These are phyloP conservation scores for Drosophila buzzatii DNA, from an alignment of 2,888 invertebrate genomes.

Conservation along the genomic window DNA sequence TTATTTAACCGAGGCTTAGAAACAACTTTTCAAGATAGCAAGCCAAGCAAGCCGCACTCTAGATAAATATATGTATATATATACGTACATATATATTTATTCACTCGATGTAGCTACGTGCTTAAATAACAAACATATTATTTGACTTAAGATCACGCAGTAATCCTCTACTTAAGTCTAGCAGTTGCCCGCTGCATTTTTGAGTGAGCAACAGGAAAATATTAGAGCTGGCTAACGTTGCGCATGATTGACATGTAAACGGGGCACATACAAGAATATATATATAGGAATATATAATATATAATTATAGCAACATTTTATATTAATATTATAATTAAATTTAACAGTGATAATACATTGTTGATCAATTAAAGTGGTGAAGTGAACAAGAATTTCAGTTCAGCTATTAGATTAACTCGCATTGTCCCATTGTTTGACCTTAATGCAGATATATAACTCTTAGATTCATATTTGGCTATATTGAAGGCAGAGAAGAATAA, in stretches of 20 bases:
- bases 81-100: conserved; percentile 4
- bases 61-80: background rate
- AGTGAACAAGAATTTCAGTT: too few relatives aligned
- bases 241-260: background rate
- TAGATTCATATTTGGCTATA: too few relatives aligned
- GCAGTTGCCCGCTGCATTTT: background rate
- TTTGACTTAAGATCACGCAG: background rate
- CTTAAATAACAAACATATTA: conserved; percentile 1
- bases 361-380: too few relatives aligned
- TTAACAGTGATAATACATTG: too few relatives aligned
- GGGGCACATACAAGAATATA: too few relatives aligned
- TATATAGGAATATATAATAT: too few relatives aligned
- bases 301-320: too few relatives aligned
- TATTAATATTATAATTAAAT: too few relatives aligned
- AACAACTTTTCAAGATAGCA: conserved; percentile 16
- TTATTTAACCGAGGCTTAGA: conserved; percentile 58
- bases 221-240: background rate
- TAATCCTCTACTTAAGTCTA: background rate
- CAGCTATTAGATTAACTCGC: too few relatives aligned
- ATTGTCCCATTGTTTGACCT: too few relatives aligned
- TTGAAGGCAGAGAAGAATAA: too few relatives aligned
- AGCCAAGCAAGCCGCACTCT: conserved; percentile 4
- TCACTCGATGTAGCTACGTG: background rate
- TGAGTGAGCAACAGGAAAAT: background rate
- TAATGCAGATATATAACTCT: too few relatives aligned